These are phyloP conservation scores for Trachymyrmex cornetzi DNA, from an alignment of 1,140 invertebrate genomes.

Conservation along the genomic window DNA sequence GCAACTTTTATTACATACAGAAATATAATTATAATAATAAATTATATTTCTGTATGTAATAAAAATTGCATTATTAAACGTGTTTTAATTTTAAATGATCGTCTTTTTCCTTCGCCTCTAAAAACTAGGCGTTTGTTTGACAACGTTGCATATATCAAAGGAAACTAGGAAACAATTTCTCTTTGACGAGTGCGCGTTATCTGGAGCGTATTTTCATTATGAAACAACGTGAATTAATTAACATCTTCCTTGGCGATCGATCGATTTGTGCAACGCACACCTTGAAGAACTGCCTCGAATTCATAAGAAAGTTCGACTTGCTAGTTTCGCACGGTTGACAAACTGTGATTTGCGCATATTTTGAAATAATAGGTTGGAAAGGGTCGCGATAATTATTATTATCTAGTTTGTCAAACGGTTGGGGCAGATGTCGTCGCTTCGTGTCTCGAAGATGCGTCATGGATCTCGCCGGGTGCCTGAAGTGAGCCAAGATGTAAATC, in stretches of 20 bases:
- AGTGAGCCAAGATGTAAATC: slow-evolving; percentile 78
- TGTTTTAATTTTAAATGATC: not conserved
- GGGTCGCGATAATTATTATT: slow-evolving; percentile 75
- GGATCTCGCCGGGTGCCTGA: slow-evolving; percentile 69
- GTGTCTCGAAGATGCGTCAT: slow-evolving; percentile 59
- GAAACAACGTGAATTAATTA: slow-evolving; percentile 71
- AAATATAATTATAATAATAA: not conserved
- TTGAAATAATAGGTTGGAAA: slow-evolving; percentile 62
- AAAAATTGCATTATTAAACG: too few relatives aligned
- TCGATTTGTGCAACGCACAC: slow-evolving; percentile 50
- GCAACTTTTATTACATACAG: not conserved
- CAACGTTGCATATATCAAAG: not conserved
- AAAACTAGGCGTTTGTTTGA: not conserved
- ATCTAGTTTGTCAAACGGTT: slow-evolving; percentile 73
- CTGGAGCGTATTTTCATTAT: slow-evolving; percentile 42
- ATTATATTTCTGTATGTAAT: too few relatives aligned
- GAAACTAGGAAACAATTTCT: slow-evolving; percentile 13
- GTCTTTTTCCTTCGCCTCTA: not conserved
- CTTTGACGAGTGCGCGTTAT: not conserved
- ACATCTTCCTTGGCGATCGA: slow-evolving; percentile 64
- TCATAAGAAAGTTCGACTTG: slow-evolving; percentile 43
- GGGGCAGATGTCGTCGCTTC: slow-evolving; percentile 58
- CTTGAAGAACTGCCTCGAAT: slow-evolving; percentile 24
- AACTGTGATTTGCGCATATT: slow-evolving; percentile 58
- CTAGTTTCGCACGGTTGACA: slow-evolving; percentile 44